phyloP scores from a whole-genome alignment of 1,140 invertebrate species.

The Ceratitis capitata region DNA sequence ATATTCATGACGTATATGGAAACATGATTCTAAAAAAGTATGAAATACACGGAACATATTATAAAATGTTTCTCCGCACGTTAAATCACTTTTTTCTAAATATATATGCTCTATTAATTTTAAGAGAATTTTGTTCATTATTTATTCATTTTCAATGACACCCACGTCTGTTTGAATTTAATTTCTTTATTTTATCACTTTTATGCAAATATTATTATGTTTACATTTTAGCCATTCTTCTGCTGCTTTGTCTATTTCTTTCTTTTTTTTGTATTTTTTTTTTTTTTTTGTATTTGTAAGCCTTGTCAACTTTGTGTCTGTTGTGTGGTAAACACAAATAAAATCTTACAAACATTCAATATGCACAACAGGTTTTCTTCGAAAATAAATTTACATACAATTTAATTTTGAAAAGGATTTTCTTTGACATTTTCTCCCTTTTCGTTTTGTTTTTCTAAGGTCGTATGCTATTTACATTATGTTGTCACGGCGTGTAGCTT shows the following conservation, averaged over 20 bases:
- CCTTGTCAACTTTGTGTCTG: background rate
- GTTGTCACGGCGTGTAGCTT: too few relatives aligned
- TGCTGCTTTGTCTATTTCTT: too few relatives aligned
- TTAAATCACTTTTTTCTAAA: too few relatives aligned
- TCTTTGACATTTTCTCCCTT: background rate
- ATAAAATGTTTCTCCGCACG: too few relatives aligned
- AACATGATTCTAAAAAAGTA: too few relatives aligned
- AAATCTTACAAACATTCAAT: background rate
- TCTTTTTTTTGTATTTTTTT: background rate
- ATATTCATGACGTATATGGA: too few relatives aligned
- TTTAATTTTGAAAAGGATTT: background rate
- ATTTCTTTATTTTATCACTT: background rate
- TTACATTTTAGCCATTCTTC: too few relatives aligned
- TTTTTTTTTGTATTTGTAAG: background rate
- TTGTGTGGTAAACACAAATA: background rate
- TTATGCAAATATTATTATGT: slow-evolving; percentile 8
- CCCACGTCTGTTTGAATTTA: background rate
- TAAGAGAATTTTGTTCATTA: too few relatives aligned
- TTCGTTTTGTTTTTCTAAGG: background rate
- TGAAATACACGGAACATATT: too few relatives aligned
- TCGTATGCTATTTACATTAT: background rate
- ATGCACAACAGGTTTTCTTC: background rate
- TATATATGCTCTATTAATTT: too few relatives aligned
- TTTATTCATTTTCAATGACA: background rate
- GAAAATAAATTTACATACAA: slow-evolving; percentile 1